A percentile compares a stretch with the other conserved stretches of the same genome.
Evolutionary conservation across 2,113 vertebrate genomes (phyloP).

Genomic region (Leiothrix lutea): DNA sequence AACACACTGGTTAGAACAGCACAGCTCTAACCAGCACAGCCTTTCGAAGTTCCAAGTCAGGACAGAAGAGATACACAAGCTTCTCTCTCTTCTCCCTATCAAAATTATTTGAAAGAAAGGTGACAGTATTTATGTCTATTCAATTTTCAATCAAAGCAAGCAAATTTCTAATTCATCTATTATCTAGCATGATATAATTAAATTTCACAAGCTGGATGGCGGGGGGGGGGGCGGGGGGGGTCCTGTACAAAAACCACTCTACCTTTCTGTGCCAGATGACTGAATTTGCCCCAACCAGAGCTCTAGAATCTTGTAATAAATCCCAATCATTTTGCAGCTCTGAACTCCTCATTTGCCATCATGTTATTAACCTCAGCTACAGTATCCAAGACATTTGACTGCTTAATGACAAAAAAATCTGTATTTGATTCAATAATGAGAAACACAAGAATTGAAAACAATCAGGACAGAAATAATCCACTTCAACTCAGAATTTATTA

Average conservation of each 20-base stretch:
- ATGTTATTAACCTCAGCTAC: background rate
- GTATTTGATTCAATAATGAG: background rate
- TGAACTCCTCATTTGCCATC: background rate
- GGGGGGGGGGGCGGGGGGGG: fast-evolving
- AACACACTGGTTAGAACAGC: background rate
- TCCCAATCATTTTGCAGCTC: background rate
- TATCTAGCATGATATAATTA: background rate
- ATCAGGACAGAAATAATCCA: background rate
- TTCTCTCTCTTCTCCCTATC: background rate
- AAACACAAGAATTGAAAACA: background rate
- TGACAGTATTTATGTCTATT: background rate
- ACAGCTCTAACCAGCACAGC: background rate
- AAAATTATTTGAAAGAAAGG: background rate
- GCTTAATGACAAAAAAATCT: background rate
- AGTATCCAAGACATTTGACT: background rate
- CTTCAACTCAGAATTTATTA: background rate
- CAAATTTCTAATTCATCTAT: background rate
- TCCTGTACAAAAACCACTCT: background rate
- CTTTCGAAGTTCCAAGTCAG: background rate
- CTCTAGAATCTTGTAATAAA: background rate
- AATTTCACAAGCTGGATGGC: background rate
- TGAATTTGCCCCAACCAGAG: background rate
- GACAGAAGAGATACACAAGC: background rate
- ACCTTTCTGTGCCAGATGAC: background rate
- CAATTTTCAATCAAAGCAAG: background rate